A percentile compares a stretch with the other conserved stretches of the same genome.
phyloP scores from a whole-genome alignment of 2,113 vertebrate genomes.

The Gnathonemus longibarbis region DNA sequence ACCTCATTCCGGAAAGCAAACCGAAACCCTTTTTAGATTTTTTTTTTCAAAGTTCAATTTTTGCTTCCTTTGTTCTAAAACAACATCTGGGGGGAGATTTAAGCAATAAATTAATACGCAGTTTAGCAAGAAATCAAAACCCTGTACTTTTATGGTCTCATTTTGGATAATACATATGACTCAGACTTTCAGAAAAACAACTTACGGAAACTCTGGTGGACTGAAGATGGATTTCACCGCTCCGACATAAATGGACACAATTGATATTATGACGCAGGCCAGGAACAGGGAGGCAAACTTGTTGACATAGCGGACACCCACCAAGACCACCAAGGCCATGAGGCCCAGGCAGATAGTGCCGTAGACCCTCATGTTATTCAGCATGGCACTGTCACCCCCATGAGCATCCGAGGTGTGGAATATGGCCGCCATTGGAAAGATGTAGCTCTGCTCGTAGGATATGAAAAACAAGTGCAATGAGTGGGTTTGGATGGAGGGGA shows the following conservation, averaged over 20 bases:
- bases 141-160: neutral
- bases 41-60: neutral
- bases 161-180: neutral
- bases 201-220: constrained; percentile 90
- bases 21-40: neutral
- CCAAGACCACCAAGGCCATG: constrained; percentile 94
- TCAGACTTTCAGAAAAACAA: constrained; percentile 22
- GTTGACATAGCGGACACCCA: constrained; percentile 96
- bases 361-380: constrained; percentile 96
- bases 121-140: neutral
- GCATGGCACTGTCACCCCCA: constrained; percentile 69
- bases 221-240: constrained; percentile 89
- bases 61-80: neutral
- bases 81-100: neutral
- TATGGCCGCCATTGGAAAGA: constrained; percentile 86
- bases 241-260: constrained; percentile 91
- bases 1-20: neutral
- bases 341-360: constrained; percentile 85
- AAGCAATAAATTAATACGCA: neutral
- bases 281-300: constrained; percentile 95
- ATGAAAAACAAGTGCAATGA: neutral
- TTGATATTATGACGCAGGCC: constrained; percentile 93
- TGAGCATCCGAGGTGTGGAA: constrained; percentile 70
- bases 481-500: neutral
- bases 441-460: constrained; percentile 73